Base-by-base conservation (phyloP, 2,888 invertebrate species). In the Matsumyia berberina region DNA sequence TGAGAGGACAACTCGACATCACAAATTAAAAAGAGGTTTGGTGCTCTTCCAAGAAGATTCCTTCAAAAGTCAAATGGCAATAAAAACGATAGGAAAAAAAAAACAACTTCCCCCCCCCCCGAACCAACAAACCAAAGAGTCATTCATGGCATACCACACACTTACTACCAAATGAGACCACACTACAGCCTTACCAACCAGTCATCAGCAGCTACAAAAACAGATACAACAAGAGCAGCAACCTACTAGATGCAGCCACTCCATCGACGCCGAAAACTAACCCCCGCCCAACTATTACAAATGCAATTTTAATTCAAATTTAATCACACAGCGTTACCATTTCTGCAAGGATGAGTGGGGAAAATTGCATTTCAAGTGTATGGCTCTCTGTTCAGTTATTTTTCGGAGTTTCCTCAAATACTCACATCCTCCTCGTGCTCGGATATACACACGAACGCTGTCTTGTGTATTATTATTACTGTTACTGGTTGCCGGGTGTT, bases 271-370 rank as follows among this genome's bases (percentile, higher is more conserved):
- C 31, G 24, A 70, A 44, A n/a, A 24, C 24, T 24, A 1, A 24
- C 1, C 24, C 24, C 58, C 62, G 58, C 66, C 66, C 72, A 58
- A 66, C 79, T 70, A 76, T 80, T 80, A 85, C 85, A 85, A 85
- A 85, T 85, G 85, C 85, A 85, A 76, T 74, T 85, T 85, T 85
- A 85, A 85, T 85, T 85, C 79, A 85, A 85, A 85, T 85, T 80
- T 85, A 85, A 85, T 85, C 85, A 80, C 85, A 85, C 58, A 15
- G 37, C 49, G 35, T 72, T 67, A 60, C 53, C 70, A 62, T 69
- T 67, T 49, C 46, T 12, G 39, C 64, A 44, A 39, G 69, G 69
- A 66, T 72, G 74, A 76, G 80, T 53, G 29, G 7, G n/a, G 44
- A 76, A 85, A 82, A 85, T 80, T 85, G 66, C 80, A 80, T 74